These are phyloP conservation scores for Cranoglanis bouderius DNA, from an alignment of 2,113 vertebrate species.

Conservation along the genomic window DNA sequence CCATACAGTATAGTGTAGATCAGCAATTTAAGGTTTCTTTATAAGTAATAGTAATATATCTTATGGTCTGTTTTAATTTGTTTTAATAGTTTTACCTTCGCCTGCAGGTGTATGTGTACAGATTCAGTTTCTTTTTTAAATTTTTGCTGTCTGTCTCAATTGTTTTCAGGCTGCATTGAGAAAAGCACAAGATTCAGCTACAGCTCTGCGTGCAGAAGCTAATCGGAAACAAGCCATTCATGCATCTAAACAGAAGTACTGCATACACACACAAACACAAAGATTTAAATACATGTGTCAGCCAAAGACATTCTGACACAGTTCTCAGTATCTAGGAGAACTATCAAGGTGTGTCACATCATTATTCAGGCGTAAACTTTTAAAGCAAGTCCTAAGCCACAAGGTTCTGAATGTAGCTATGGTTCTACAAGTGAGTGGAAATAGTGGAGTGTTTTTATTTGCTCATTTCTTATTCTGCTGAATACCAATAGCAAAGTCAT, in stretches of 20 bases:
- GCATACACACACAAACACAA: neutral
- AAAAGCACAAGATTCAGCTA: slow-evolving; percentile 88
- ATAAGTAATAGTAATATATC: neutral
- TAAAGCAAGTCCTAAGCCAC: neutral
- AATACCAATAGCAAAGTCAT: neutral
- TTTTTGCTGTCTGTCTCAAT: neutral
- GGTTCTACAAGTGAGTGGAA: neutral
- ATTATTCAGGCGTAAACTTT: neutral
- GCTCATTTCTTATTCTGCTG: neutral
- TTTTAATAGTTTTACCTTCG: neutral
- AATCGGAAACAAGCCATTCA: slow-evolving; percentile 90
- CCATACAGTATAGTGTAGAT: neutral
- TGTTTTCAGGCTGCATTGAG: slow-evolving; percentile 79
- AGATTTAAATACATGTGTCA: neutral
- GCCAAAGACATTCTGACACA: neutral
- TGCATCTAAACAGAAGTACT: slow-evolving; percentile 89
- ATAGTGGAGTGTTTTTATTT: neutral
- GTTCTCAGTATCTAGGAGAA: neutral
- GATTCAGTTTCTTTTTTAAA: neutral
- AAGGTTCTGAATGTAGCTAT: neutral
- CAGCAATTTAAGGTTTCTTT: neutral
- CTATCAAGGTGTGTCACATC: neutral
- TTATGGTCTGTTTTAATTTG: neutral
- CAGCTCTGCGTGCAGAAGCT: slow-evolving; percentile 85
- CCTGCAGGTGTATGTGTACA: neutral